Base-by-base conservation (phyloP, 2,797 vertebrate genomes). In the Cryptoblepharus egeriae region DNA sequence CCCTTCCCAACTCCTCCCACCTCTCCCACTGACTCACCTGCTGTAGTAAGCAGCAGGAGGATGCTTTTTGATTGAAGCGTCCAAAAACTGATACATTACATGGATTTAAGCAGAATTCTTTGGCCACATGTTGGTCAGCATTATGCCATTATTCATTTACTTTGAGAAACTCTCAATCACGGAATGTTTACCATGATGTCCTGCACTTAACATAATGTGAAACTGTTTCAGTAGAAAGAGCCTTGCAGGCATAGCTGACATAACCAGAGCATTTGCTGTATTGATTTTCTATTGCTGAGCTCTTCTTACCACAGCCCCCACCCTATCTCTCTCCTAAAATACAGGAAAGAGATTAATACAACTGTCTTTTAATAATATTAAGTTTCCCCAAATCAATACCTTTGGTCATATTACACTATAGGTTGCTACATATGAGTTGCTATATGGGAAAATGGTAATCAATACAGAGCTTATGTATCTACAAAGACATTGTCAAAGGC, bases 281-380 rank as follows among this genome's bases (percentile, higher is more conserved):
- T 96, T 93, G 94, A 96, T 96, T 95, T 96, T 92, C 89, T 94
- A 92, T 88, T 89, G 93, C 85, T 87, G 87, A 90, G 22, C n/a
- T 72, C 35, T 57, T 63, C 64, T 45, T 35, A 49, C 18, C 45
- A 12, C 74, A 10, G 24, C 10, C 60, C 42, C 35, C 55, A 16
- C 68, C 32, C 67, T 13, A 93, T 63, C 57, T 82, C 88, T 86
- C 71, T 74, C 89, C 90, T 92, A 91, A 94, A 93, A 92, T 92
- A 92, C 91, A 95, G 90, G 93, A 91, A 95, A 94, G 90, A 94
- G 91, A 95, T 95, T 94, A 95, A 95, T 91, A 91, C 91, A 94
- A 94, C 93, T 92, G 92, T 92, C 92, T 95, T 95, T 96, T 95
- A 95, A 95, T 95, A 95, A 94, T 94, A 95, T 95, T 96, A 95